A percentile compares a stretch with the other conserved stretches of the same genome.
phyloP scores from a whole-genome alignment of 2,888 invertebrate species.

The Merodon equestris region DNA sequence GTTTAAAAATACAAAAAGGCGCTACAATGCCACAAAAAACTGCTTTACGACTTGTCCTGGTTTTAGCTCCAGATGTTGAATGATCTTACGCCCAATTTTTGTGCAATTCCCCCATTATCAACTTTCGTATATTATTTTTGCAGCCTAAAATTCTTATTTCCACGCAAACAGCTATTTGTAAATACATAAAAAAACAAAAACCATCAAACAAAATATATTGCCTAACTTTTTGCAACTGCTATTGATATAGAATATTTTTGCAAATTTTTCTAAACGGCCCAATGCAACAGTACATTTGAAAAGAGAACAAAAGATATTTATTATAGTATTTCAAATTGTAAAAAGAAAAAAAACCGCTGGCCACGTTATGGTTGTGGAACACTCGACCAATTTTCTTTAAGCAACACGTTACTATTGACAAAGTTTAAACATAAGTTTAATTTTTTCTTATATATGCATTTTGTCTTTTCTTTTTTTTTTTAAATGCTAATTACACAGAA shows the following conservation, averaged over 20 bases:
- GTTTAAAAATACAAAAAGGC: too few relatives aligned
- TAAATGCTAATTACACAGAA: conserved; percentile 8
- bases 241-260: conserved; percentile 27
- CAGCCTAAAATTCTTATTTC: too few relatives aligned
- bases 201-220: conserved; percentile 22
- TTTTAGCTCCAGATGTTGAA: too few relatives aligned
- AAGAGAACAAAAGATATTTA: background rate
- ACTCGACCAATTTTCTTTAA: conserved; percentile 68
- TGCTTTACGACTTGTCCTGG: too few relatives aligned
- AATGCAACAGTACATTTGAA: conserved; percentile 26
- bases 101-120: too few relatives aligned
- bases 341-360: conserved; percentile 47
- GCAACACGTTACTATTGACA: conserved; percentile 64
- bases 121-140: too few relatives aligned
- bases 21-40: too few relatives aligned
- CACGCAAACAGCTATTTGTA: too few relatives aligned
- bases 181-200: background rate
- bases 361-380: conserved; percentile 65
- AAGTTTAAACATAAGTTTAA: conserved; percentile 54
- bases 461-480: conserved; percentile 40
- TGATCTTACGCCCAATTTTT: too few relatives aligned
- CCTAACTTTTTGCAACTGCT: conserved; percentile 31
- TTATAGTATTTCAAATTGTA: conserved; percentile 17
- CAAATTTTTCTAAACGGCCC: conserved; percentile 39
- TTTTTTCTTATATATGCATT: conserved; percentile 43